Evolutionary conservation across 1,140 invertebrate species (phyloP).

Genomic region (Belonocnema kinseyi): DNA sequence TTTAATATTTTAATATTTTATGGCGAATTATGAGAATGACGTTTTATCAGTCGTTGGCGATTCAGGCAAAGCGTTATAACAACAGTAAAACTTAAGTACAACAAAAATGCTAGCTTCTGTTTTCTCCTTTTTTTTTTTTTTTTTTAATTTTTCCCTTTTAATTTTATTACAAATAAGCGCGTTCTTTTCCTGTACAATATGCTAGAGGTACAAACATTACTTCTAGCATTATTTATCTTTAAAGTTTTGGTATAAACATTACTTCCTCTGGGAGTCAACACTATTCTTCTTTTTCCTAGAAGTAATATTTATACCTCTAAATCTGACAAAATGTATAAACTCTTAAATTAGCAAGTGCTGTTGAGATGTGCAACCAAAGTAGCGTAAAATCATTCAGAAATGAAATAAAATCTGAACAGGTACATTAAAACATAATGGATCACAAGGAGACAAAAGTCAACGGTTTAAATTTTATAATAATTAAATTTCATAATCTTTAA

Average conservation of each 20-base stretch:
- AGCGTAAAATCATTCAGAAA: constrained; percentile 22
- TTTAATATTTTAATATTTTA: constrained; percentile 16
- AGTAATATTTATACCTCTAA: background rate
- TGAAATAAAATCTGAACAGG: constrained; percentile 29
- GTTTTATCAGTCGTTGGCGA: background rate
- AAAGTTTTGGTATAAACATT: constrained; percentile 57
- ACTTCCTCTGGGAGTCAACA: background rate
- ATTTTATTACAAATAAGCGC: constrained; percentile 39
- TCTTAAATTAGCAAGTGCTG: constrained; percentile 30
- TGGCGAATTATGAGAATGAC: background rate
- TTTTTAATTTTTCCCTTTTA: constrained; percentile 37
- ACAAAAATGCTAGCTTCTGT: constrained; percentile 46
- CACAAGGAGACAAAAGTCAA: constrained; percentile 10
- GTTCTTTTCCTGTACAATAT: constrained; percentile 46
- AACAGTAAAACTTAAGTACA: constrained; percentile 53
- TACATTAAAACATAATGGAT: constrained; percentile 21
- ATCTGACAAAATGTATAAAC: constrained; percentile 23
- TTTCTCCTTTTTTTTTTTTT: constrained; percentile 45
- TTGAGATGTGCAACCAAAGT: constrained; percentile 21
- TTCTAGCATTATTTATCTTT: constrained; percentile 49
- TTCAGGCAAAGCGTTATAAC: constrained; percentile 41
- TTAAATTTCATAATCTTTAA: background rate
- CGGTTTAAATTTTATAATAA: constrained; percentile 22
- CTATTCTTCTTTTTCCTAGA: background rate
- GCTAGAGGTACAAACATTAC: constrained; percentile 65